Evolutionary conservation across 2,113 vertebrate species (phyloP), one percentile per base, ranked within the genome.

Genomic region (Phainopepla nitens): DNA sequence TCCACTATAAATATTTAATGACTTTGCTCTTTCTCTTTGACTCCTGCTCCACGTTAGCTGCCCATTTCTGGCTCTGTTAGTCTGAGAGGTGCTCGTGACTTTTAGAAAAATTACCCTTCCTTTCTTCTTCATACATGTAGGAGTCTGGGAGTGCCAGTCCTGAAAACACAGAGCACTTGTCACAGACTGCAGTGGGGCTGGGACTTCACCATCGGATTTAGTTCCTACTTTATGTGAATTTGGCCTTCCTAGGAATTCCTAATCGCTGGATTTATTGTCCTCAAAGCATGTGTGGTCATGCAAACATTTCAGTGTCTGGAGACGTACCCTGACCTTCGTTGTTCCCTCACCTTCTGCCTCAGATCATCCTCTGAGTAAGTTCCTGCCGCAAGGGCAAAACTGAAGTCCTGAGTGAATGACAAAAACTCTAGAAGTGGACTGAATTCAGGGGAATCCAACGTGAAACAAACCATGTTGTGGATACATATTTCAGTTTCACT

Each of bases 81-180:
- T 45, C 25, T 61, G 45, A 86, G 16, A 33, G 14, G 35, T 56
- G 20, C 6, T 51, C 0, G 0, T 23, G 44, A 64, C 12, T 82
- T 76, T n/a, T 11, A 41, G 24, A 65, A 89, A 72, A 82, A 62
- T 21, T 22, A 42, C 1, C 1, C 8, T 58, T 79, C 19, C 29
- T 79, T 75, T 14, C 11, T 70, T 60, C 36, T 41, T 66, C 33
- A 41, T 45, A 35, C 4, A 1, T 17, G 9, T 28, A 18, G 39
- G 21, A 66, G n/a, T 29, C 17, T 20, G 19, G 23, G 23, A 39
- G 13, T 27, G n/a, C n/a, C 47, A 79, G 16, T 7, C 28, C 41
- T 65, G 61, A 36, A 68, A 60, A 58, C 6, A n/a, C 0, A 0
- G 2, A 58, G 42, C 25, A 39, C 8, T 64, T 44, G 6, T 18